Evolutionary conservation across 1,140 invertebrate genomes (phyloP), one percentile per base, ranked within the genome.

Genomic region (Myzus persicae): DNA sequence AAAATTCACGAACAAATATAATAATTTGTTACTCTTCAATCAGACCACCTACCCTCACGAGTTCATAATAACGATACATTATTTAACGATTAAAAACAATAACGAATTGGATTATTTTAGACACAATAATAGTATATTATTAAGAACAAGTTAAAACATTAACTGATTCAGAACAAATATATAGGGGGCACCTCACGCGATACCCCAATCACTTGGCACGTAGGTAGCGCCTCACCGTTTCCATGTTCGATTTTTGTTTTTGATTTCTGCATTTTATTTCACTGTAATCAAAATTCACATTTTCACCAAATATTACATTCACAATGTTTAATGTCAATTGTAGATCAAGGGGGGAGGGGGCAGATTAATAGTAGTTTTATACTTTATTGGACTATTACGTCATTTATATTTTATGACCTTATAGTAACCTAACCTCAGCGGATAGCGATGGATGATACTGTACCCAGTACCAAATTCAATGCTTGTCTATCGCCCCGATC

Each of bases 161-260:
- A 54, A 51, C 51, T 22, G 3, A 31, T 67, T 4, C 11, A 4
- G 11, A n/a, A 67, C 31, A 67, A n/a, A 67, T 5, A n/a, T 18
- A 67, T n/a, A 0, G 5, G 14, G n/a, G 11, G 0, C 11, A 9
- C 11, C 24, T 54, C 54, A 26, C 46, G 46, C 2, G 46, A 48
- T 48, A 18, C 46, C 2, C 46, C 46, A 18, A 48, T 18, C 9
- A 31, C 14, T 31, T 31, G 9, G 54, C 24, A 54, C 7, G 6
- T 26, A 2, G 1, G 6, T 26, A 2, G 1, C 59, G 3, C 31
- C 6, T 4, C 3, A 4, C 54, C 14, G 31, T 9, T 0, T 26
- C 2, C 9, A 31, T 67, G 3, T 18, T 67, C 5, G 0, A 5
- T 67, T 67, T 67, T 67, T 67, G 14, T n/a, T 67, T 18, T 31